Conservation (phyloP, 2,113 vertebrate species). For the Egretta garzetta region DNA sequence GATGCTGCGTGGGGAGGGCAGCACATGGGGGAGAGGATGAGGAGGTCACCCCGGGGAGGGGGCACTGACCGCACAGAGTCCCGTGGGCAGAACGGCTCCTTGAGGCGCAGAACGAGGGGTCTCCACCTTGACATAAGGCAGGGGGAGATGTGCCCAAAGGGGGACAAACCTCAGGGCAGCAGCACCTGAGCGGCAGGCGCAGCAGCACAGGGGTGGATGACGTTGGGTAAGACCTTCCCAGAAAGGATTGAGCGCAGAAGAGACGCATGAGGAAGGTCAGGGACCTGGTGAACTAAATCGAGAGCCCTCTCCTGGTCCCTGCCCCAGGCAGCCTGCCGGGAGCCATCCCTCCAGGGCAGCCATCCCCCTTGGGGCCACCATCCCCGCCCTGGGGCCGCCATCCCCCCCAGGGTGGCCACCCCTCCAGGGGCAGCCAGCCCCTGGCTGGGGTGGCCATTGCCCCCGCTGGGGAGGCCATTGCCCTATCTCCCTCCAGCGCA, state of each 20-base stretch:
- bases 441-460: too few relatives aligned
- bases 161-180: not conserved
- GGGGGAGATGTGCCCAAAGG: not conserved
- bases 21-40: not conserved
- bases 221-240: not conserved
- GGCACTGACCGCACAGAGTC: not conserved
- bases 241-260: not conserved
- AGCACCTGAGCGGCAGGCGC: rapidly evolving
- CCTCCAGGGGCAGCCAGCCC: too few relatives aligned
- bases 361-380: too few relatives aligned
- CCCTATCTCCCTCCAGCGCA: rapidly evolving
- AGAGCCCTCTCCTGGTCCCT: not conserved
- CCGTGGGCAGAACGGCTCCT: not conserved
- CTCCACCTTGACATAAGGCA: not conserved
- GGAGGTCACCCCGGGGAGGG: not conserved
- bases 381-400: too few relatives aligned
- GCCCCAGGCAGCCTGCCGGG: not conserved
- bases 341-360: not conserved
- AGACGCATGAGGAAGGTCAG: not conserved
- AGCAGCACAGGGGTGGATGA: not conserved
- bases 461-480: not conserved
- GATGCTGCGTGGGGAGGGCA: not conserved
- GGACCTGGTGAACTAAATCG: rapidly evolving
- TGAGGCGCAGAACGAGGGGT: rapidly evolving
- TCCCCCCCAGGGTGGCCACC: too few relatives aligned